These are phyloP conservation scores for Sebastes cheni DNA, from an alignment of 2,797 vertebrate species.

Conservation along the genomic window DNA sequence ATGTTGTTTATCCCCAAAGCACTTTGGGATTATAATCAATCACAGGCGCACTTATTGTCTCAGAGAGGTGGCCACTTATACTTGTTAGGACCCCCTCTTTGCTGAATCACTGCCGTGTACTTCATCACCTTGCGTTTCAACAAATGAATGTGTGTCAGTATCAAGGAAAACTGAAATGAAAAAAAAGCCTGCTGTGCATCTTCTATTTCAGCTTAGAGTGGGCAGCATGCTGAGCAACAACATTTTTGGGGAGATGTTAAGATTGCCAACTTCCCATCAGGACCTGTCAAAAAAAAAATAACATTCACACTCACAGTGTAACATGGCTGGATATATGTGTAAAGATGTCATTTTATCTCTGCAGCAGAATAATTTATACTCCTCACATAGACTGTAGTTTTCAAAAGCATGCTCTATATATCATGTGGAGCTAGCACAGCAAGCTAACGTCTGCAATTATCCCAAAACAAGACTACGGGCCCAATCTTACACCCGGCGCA, in stretches of 20 bases:
- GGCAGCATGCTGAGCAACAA: background rate
- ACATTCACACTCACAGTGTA: background rate
- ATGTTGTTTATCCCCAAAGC: constrained; percentile 55
- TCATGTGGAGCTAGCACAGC: background rate
- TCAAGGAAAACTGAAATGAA: background rate
- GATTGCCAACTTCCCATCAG: constrained; percentile 1
- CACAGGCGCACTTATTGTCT: constrained; percentile 27
- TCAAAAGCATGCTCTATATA: background rate
- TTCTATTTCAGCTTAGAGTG: background rate
- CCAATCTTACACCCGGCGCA: too few species aligned
- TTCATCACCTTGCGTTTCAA: constrained; percentile 25
- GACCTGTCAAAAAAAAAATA: constrained; percentile 1
- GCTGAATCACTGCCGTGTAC: constrained; percentile 25
- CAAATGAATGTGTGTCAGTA: constrained; percentile 11
- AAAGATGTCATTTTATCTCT: background rate
- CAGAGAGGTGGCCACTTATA: constrained; percentile 31
- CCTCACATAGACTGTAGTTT: background rate
- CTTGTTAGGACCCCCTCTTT: constrained; percentile 30
- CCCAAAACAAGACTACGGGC: background rate
- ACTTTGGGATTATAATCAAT: constrained; percentile 43
- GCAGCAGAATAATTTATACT: background rate
- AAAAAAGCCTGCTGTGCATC: background rate
- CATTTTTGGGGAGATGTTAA: constrained; percentile 14
- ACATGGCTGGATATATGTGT: background rate
- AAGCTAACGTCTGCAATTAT: background rate